Base-by-base conservation (phyloP, 1,140 invertebrate species). In the Conopomorpha cramerella region DNA sequence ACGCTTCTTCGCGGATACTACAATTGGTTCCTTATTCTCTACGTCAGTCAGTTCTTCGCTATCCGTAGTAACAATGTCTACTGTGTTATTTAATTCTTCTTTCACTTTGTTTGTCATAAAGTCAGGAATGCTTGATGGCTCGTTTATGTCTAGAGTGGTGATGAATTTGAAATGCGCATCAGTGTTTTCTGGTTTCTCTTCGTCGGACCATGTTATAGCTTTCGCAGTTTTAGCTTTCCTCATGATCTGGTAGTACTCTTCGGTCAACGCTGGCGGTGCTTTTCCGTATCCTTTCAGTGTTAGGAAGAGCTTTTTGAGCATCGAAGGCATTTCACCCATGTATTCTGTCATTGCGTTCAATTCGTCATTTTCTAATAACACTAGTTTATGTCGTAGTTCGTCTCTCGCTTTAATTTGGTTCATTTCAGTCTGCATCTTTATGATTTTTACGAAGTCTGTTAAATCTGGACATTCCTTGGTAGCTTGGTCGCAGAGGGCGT, bases 271-370 rank as follows among this genome's bases (percentile, higher is more conserved):
- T 1, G 68, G 63, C 7, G 77, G 58, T 7, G 54, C 63, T 45
- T 60, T 66, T 3, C 66, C 70, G 12, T 78, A 70, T 0, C 72
- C 73, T 55, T 77, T 74, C 0, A 79, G 36, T 0, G 55, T 76
- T 1, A 79, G 38, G 34, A 67, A 77, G 2, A 77, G 38, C 32
- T 73, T 78, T 30, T 66, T 76, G 1, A 78, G 43, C 70, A 79
- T 66, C 30, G 26, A 56, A 0, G 65, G 57, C 55, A 73, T 68
- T 12, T 71, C 63, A 28, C 55, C 65, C 47, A 67, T 60, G 28
- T 71, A 77, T 16, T 65, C 56, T 0, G 61, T 62, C 17, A 63
- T 60, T 0, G 58, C 53, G 10, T 54, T 60, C 0, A 73, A 65
- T 36, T 79, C 72, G 7, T 66, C 52, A 18, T 63, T 55, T 17